phyloP scores from a whole-genome alignment of 2,888 invertebrate species.

The Cylindroiulus punctatus region DNA sequence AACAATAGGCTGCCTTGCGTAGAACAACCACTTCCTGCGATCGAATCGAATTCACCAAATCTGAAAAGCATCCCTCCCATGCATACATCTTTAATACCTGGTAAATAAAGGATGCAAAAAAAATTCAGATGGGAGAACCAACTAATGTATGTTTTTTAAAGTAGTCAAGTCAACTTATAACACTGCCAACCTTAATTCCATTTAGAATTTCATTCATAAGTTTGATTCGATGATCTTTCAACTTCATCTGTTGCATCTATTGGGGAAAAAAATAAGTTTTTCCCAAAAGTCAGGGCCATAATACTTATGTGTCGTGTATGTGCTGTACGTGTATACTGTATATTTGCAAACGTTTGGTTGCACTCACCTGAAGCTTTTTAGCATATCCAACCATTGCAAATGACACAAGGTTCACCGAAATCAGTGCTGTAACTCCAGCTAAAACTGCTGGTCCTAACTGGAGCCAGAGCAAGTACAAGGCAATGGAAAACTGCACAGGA shows the following conservation, averaged over 20 bases:
- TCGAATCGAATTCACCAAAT: conserved; percentile 62
- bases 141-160: background rate
- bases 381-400: conserved; percentile 51
- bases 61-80: conserved; percentile 67
- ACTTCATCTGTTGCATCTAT: conserved; percentile 61
- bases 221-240: conserved; percentile 66
- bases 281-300: no score
- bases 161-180: background rate
- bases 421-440: conserved; percentile 68
- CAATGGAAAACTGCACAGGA: conserved; percentile 60
- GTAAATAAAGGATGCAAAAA: background rate
- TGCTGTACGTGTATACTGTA: no score
- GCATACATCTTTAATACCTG: conserved; percentile 69
- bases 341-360: background rate
- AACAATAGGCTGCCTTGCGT: conserved; percentile 62
- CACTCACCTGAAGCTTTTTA: conserved; percentile 56
- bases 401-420: conserved; percentile 65
- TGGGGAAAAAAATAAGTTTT: background rate
- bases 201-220: conserved; percentile 65
- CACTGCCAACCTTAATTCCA: conserved; percentile 64
- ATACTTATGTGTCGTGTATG: no score
- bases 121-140: background rate
- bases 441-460: conserved; percentile 68
- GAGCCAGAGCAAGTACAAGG: conserved; percentile 66
- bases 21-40: conserved; percentile 65